phyloP scores from a whole-genome alignment of 2,888 invertebrate species.

The Hanleya hanleyi region DNA sequence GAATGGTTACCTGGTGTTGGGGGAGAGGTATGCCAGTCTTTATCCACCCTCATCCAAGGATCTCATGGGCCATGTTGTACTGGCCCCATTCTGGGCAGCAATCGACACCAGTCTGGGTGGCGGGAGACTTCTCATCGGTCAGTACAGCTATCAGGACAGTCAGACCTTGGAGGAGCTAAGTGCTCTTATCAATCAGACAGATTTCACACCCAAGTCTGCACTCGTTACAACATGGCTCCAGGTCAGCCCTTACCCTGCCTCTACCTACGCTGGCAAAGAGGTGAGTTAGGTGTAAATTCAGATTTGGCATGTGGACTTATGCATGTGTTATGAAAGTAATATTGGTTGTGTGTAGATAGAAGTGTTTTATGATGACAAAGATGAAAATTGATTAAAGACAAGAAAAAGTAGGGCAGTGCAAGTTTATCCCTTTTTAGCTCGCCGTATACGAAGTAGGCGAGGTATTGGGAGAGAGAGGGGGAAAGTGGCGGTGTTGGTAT shows the following conservation, averaged over 20 bases:
- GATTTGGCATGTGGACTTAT: too few relatives aligned
- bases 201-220: neutral
- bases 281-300: neutral
- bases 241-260: neutral
- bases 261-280: neutral
- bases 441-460: too few relatives aligned
- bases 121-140: neutral
- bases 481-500: too few relatives aligned
- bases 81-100: neutral
- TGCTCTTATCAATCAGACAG: neutral
- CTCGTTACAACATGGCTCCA: neutral
- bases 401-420: too few relatives aligned
- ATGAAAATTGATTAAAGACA: too few relatives aligned
- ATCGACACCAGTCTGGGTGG: neutral
- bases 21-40: neutral
- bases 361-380: too few relatives aligned
- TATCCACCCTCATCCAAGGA: neutral
- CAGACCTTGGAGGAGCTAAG: neutral
- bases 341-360: too few relatives aligned
- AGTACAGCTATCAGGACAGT: neutral
- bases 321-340: too few relatives aligned
- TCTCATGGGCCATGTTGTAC: neutral
- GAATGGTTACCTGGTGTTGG: neutral
- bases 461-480: too few relatives aligned
- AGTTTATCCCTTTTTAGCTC: too few relatives aligned